phyloP scores from a whole-genome alignment of 2,888 invertebrate genomes.

The Willowsia nigromaculata region DNA sequence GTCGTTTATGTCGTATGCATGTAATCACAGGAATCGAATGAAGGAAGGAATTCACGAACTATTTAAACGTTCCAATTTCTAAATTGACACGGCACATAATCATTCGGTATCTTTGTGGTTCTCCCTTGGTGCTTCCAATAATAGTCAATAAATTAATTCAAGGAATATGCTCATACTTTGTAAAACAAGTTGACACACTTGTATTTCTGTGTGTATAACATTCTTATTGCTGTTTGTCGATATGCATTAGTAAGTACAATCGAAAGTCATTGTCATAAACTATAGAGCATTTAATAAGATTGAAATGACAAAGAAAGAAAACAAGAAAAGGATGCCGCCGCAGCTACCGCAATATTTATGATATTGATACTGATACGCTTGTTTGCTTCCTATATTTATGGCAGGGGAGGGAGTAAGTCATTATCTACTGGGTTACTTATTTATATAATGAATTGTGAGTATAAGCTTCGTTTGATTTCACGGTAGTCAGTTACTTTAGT shows the following conservation, averaged over 20 bases:
- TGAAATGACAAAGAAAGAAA: neutral
- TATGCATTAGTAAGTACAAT: neutral
- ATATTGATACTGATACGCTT: slow-evolving; percentile 16
- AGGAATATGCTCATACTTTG: neutral
- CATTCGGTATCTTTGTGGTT: neutral
- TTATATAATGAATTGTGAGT: neutral
- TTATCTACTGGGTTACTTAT: neutral
- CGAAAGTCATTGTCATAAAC: neutral
- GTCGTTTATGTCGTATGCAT: too few relatives aligned
- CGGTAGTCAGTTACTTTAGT: neutral
- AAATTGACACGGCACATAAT: neutral
- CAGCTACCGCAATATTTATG: slow-evolving; percentile 6
- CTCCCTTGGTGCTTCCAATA: neutral
- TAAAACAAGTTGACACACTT: neutral
- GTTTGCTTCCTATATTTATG: neutral
- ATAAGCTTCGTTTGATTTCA: neutral
- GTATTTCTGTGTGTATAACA: neutral
- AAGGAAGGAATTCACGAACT: too few relatives aligned
- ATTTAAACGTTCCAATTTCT: too few relatives aligned
- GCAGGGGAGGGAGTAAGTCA: slow-evolving; percentile 10
- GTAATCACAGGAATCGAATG: too few relatives aligned
- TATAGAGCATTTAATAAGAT: slow-evolving; percentile 14
- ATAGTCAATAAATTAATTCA: neutral
- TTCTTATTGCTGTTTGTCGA: neutral
- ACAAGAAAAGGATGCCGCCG: neutral